Evolutionary conservation across 2,113 vertebrate genomes (phyloP).

Genomic region (Picathartes gymnocephalus): DNA sequence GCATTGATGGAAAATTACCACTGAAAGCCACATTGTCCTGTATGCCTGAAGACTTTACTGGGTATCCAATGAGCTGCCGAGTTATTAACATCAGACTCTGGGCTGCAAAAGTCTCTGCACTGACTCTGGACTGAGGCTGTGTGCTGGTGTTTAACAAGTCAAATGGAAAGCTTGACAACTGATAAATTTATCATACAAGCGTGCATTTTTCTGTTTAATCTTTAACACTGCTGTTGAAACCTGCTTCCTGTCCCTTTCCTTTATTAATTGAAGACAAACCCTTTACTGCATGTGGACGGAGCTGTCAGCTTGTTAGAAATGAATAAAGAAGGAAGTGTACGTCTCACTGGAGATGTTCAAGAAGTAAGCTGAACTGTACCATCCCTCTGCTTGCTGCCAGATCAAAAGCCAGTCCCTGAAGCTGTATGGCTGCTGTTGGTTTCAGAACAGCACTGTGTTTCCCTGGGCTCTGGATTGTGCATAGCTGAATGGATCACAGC

Average conservation of each 20-base stretch:
- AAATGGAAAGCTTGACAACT: not conserved
- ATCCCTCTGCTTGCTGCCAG: not conserved
- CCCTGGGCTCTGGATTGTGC: not conserved
- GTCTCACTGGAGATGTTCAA: not conserved
- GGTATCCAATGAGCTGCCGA: not conserved
- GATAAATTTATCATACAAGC: not conserved
- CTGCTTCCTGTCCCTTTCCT: not conserved
- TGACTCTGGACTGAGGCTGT: not conserved
- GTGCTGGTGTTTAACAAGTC: not conserved
- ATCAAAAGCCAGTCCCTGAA: not conserved
- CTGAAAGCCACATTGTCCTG: not conserved
- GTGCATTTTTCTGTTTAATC: not conserved
- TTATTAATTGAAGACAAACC: not conserved
- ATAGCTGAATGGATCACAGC: not conserved
- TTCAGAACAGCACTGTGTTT: not conserved
- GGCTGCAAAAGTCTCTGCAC: not conserved
- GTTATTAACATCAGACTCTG: not conserved
- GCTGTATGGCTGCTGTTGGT: not conserved
- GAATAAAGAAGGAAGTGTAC: not conserved
- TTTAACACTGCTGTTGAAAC: not conserved
- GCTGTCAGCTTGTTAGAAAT: not conserved
- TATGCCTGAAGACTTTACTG: not conserved
- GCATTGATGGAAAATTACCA: not conserved
- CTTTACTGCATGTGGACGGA: accelerated
- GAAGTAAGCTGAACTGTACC: not conserved